Evolutionary conservation across 2,888 invertebrate species (phyloP), one percentile per base, ranked within the genome.

Genomic region (Troides aeacus): DNA sequence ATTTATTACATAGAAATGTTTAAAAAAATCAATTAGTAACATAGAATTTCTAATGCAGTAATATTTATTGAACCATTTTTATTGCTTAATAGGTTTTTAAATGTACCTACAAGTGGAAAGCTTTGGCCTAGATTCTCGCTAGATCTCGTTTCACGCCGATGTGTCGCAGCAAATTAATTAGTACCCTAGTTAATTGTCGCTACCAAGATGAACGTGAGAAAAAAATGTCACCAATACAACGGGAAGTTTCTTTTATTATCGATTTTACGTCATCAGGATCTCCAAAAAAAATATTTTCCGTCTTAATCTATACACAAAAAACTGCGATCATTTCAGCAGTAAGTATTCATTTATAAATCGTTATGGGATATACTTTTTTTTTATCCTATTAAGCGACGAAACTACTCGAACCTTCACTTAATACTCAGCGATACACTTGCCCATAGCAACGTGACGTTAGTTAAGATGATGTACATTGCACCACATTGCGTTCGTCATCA

Each of bases 91-190:
- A 57, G 7, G 1, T 50, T 50, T 17, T 50, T 50, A 68, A 68
- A 60, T 23, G 39, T 46, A 65, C 21, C 18, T 60, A 59, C 24
- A 59, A 39, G 46, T 30, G 23, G n/a, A 62, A 39, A 46, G 66
- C 62, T 62, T 64, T 66, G 60, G 36, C 66, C 66, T 70, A 70
- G 59, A 66, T 70, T 66, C 56, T 60, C 39, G 66, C 30, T 64
- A 61, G 64, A 66, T 66, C 63, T 70, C 64, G 63, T 70, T 66
- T 70, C 70, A 70, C 66, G 66, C 63, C 42, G 63, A 70, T 66
- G 63, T 66, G 66, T 64, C 64, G 60, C 63, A 53, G 63, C 66
- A 70, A 66, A 70, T 70, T 66, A 66, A 70, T 70, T 70, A 70
- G 62, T 66, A 60, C 63, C 63, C 66, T 70, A 56, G 70, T 60